Evolutionary conservation across 2,797 vertebrate species (phyloP).

Genomic region (Crypturellus tataupa): DNA sequence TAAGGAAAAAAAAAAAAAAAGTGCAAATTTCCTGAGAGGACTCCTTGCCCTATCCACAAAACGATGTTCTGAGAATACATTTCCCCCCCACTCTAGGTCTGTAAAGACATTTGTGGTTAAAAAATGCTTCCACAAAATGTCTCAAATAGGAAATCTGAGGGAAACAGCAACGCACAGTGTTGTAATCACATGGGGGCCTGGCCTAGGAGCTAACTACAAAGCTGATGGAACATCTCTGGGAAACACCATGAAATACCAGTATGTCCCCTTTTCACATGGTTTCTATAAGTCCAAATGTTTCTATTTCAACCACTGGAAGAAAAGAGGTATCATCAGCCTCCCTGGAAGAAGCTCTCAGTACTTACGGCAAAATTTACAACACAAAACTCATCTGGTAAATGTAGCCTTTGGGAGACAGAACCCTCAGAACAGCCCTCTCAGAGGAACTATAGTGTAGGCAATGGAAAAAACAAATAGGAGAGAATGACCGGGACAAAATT

Average conservation of each 20-base stretch:
- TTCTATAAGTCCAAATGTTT: background rate
- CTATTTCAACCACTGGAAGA: background rate
- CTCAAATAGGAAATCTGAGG: background rate
- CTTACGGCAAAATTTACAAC: background rate
- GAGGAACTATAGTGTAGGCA: background rate
- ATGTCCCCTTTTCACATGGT: background rate
- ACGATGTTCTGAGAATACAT: background rate
- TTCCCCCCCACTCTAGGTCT: background rate
- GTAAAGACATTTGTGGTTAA: background rate
- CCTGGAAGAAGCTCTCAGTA: background rate
- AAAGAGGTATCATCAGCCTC: slow-evolving; percentile 35
- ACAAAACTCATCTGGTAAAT: background rate
- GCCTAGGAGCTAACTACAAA: background rate
- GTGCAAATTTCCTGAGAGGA: background rate
- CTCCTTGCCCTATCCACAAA: background rate
- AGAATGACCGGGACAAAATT: background rate
- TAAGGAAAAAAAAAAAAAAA: background rate
- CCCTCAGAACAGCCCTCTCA: background rate
- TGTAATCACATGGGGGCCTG: background rate
- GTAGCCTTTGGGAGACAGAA: background rate
- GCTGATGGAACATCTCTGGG: background rate
- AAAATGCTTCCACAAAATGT: background rate
- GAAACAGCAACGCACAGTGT: background rate
- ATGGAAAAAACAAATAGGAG: background rate
- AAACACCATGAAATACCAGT: slow-evolving; percentile 19